A percentile compares a stretch with the other conserved stretches of the same genome.
Evolutionary conservation across 1,140 invertebrate genomes (phyloP).

Genomic region (Brachionus asplanchnoidis): DNA sequence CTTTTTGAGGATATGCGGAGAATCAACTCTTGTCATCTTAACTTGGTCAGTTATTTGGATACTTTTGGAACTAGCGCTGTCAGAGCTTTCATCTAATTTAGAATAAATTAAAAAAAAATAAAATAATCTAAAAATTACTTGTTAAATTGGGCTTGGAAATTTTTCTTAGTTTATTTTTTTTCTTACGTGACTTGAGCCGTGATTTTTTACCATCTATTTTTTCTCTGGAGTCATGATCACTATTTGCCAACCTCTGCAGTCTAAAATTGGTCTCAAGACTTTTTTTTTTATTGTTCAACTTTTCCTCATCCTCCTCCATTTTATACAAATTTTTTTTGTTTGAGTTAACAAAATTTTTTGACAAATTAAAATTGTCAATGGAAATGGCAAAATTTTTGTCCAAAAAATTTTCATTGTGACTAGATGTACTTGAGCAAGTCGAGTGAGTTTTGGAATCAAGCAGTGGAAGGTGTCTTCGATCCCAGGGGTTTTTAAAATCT

Average conservation of each 20-base stretch:
- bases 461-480: neutral
- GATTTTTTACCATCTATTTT: neutral
- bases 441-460: neutral
- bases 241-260: neutral
- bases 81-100: neutral
- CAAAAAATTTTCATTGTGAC: neutral
- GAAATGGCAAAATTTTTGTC: neutral
- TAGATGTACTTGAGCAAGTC: neutral
- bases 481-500: neutral
- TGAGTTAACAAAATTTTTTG: neutral
- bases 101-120: neutral
- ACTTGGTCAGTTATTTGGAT: neutral
- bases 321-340: neutral
- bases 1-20: slow-evolving; percentile 21
- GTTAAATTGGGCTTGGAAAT: neutral
- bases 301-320: neutral
- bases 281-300: neutral
- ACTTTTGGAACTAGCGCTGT: neutral
- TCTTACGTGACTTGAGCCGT: neutral
- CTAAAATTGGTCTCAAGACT: neutral
- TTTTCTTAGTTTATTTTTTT: neutral
- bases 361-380: neutral
- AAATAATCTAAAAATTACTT: neutral
- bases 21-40: neutral
- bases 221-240: neutral